Evolutionary conservation across 1,140 invertebrate species (phyloP), one percentile per base, ranked within the genome.

Genomic region (Parapsyche elsis): DNA sequence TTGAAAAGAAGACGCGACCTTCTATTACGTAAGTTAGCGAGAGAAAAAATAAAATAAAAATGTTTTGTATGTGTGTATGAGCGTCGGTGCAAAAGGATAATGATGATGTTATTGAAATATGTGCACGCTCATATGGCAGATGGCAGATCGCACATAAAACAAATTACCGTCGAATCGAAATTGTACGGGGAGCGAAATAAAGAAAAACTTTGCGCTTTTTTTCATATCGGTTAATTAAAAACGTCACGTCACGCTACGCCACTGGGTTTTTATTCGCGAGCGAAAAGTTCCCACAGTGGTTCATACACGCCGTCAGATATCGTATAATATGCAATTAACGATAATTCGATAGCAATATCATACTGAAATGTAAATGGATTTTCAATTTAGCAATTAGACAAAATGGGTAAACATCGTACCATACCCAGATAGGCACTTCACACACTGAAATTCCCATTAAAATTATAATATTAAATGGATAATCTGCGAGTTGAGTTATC

Each of bases 91-190:
- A 67, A 67, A 67, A 26, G 64, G 64, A 67, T 67, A 67, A 67
- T 67, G 24, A 67, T 26, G 64, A 67, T 67, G 64, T 67, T 67
- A 67, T 67, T 67, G 64, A 67, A 67, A 67, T 24, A 67, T 67
- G 64, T 30, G 21, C 64, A 30, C 64, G 64, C 24, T 67, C 64
- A 67, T 67, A 67, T 14, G 23, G 64, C 64, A 67, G 64, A 67
- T 67, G 64, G 23, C 24, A 23, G 16, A 16, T 23, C 59, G 59
- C n/a, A 23, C 57, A 67, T 24, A 12, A 26, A 67, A 26, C 24
- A 67, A 67, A 67, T 67, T 67, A 67, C 19, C 64, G 23, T 23
- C 64, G 57, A 61, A 61, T 19, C 57, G n/a, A 61, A 61, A 61
- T 9, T 19, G 21, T 21, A 61, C 57, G 57, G 9, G 9, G 57